These are phyloP conservation scores for Calephelis nemesis DNA, from an alignment of 1,140 invertebrate species.

Conservation along the genomic window DNA sequence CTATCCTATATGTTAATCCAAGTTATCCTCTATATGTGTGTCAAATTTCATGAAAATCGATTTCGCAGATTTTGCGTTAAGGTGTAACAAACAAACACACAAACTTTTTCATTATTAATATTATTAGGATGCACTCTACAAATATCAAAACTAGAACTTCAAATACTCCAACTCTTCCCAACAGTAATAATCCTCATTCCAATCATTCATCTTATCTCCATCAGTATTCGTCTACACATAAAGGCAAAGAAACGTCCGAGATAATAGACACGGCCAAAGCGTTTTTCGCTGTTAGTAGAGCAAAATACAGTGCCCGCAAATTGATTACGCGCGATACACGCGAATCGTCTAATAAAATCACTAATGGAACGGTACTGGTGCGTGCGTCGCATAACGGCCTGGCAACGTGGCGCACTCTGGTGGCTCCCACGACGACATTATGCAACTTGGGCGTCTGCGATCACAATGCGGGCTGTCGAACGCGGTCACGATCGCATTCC, in stretches of 20 bases:
- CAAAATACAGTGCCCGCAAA: constrained; percentile 54
- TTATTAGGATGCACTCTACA: no score
- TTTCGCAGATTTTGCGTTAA: no score
- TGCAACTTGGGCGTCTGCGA: constrained; percentile 59
- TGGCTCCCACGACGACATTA: constrained; percentile 69
- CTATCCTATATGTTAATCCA: no score
- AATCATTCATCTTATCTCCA: not conserved
- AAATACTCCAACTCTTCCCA: no score
- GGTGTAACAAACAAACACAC: no score
- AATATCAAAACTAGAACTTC: no score
- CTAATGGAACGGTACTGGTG: constrained; percentile 74
- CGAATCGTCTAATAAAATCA: constrained; percentile 77
- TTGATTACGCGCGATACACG: constrained; percentile 72
- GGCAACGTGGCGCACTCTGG: constrained; percentile 30
- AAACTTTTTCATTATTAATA: no score
- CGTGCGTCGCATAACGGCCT: constrained; percentile 73
- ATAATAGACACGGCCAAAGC: constrained; percentile 32
- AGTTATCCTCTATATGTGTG: no score
- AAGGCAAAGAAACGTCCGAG: not conserved
- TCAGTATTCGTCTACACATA: constrained; percentile 18
- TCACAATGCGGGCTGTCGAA: constrained; percentile 58
- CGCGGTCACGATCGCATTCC: constrained; percentile 53
- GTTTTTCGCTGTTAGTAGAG: constrained; percentile 58
- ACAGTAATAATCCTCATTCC: no score
- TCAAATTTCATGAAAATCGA: no score